A percentile compares a stretch with the other conserved stretches of the same genome.
Conservation (phyloP, 1,140 invertebrate species). For the Drosophila trapezifrons region DNA sequence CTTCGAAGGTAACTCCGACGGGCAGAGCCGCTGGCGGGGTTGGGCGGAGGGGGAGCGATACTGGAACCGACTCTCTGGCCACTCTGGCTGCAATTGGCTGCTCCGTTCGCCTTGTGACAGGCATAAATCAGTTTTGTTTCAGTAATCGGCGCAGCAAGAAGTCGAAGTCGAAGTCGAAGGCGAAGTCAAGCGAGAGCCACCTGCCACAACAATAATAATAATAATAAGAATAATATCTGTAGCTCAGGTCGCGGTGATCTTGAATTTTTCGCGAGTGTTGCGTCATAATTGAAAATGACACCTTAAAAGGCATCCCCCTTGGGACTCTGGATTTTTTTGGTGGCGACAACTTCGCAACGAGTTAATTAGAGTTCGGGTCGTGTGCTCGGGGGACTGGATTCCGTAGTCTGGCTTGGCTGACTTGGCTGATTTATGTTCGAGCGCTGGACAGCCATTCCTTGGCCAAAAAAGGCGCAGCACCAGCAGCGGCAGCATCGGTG, state of each 20-base stretch:
- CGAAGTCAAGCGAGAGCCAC: constrained; percentile 8
- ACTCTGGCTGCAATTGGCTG: constrained; percentile 57
- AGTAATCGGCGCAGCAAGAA: constrained; percentile 80
- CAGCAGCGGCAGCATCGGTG: constrained; percentile 19
- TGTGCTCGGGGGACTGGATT: constrained; percentile 51
- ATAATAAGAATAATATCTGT: constrained; percentile 7
- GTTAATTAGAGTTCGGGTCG: constrained; percentile 69
- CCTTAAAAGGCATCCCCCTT: constrained; percentile 55
- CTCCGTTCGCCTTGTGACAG: constrained; percentile 73
- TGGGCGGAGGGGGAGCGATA: background rate
- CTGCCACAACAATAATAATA: constrained; percentile 22
- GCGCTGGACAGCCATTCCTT: constrained; percentile 37
- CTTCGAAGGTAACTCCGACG: constrained; percentile 17
- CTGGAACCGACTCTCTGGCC: constrained; percentile 36
- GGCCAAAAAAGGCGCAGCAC: constrained; percentile 61
- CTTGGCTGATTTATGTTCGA: constrained; percentile 40
- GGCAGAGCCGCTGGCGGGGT: background rate
- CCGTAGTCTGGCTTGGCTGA: background rate
- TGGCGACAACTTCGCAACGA: constrained; percentile 48
- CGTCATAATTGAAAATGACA: constrained; percentile 69
- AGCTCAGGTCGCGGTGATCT: constrained; percentile 30
- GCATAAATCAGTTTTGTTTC: constrained; percentile 81
- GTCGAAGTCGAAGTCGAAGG: constrained; percentile 56
- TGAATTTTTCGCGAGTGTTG: constrained; percentile 56
- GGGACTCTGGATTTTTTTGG: constrained; percentile 25